Evolutionary conservation across 2,113 vertebrate genomes (phyloP).

Genomic region (Copsychus sechellarum): DNA sequence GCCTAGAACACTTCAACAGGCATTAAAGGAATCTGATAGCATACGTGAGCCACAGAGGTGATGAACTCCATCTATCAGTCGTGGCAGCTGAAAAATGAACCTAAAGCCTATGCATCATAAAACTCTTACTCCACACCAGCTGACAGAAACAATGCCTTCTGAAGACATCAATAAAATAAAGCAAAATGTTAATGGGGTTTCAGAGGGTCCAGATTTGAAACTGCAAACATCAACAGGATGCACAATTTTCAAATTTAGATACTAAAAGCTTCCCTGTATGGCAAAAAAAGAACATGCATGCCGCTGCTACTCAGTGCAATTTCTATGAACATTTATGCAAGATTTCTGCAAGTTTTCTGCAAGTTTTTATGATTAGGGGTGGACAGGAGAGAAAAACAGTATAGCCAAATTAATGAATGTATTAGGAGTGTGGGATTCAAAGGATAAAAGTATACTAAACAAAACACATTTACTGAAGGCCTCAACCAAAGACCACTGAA

Average conservation of each 20-base stretch:
- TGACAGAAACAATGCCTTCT: not conserved
- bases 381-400: not conserved
- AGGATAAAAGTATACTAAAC: not conserved
- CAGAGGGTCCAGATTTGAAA: not conserved
- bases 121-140: not conserved
- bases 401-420: not conserved
- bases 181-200: not conserved
- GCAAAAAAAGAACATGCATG: accelerated
- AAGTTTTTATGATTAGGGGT: not conserved
- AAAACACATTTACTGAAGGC: not conserved
- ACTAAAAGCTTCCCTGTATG: not conserved
- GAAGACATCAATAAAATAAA: not conserved
- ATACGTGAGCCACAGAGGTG: not conserved
- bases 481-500: not conserved
- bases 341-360: not conserved
- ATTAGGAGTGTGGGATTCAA: not conserved
- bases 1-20: not conserved
- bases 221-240: not conserved
- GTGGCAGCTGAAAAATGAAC: not conserved
- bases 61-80: not conserved
- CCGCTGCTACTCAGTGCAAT: not conserved
- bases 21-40: not conserved
- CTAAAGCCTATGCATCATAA: not conserved
- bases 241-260: not conserved
- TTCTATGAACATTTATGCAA: not conserved